Conservation (phyloP, 2,113 vertebrate genomes). For the Thunnus thynnus region DNA sequence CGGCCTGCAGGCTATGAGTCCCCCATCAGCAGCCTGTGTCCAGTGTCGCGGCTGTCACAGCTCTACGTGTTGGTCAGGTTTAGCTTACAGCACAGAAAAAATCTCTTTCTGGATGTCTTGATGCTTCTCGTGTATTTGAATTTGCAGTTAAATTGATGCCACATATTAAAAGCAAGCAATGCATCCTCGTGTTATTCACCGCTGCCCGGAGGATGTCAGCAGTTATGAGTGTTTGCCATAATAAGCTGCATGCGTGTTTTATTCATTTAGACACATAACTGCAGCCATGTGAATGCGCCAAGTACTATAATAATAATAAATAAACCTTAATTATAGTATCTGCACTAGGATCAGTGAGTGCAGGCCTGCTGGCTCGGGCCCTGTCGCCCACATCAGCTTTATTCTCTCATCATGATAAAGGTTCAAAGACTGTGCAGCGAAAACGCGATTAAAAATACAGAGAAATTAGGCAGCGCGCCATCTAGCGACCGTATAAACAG, state of each 20-base stretch:
- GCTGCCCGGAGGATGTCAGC: constrained; percentile 16
- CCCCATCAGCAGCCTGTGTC: constrained; percentile 41
- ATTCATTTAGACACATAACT: constrained; percentile 29
- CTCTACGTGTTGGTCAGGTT: constrained; percentile 8
- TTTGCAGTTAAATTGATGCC: neutral
- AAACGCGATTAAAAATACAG: constrained; percentile 34
- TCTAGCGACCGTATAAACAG: constrained; percentile 50
- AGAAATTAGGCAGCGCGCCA: constrained; percentile 59
- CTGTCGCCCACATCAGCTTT: constrained; percentile 38
- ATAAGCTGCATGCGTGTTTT: constrained; percentile 4
- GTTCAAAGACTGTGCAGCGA: constrained; percentile 56
- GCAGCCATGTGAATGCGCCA: constrained; percentile 41
- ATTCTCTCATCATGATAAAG: constrained; percentile 35
- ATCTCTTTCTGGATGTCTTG: neutral
- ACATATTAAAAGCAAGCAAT: neutral
- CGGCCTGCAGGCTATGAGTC: constrained; percentile 53
- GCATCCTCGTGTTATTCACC: constrained; percentile 3
- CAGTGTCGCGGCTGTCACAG: constrained; percentile 34
- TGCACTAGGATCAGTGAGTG: neutral
- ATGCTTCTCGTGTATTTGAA: neutral
- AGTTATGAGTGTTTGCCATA: constrained; percentile 7
- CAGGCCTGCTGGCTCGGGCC: constrained; percentile 45
- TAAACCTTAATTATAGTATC: neutral
- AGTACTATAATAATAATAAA: neutral
- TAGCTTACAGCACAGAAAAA: neutral